Base-by-base conservation (phyloP, 1,140 invertebrate species). In the Holcopasites calliopsidis region DNA sequence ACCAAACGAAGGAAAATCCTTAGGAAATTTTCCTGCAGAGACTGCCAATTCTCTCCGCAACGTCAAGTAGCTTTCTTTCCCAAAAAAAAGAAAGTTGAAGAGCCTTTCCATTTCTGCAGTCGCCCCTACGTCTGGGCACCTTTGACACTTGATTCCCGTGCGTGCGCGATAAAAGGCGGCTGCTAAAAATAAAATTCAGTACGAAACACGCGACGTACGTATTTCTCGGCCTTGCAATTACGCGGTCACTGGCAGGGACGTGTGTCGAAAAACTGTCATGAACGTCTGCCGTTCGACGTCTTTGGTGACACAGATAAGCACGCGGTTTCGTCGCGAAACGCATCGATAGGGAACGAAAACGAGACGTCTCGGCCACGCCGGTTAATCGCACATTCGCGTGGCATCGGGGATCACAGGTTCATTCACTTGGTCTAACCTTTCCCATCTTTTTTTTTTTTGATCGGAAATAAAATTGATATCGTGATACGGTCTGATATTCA, bases 121-220 rank as follows among this genome's bases (percentile, higher is more conserved):
- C 21, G 3, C 23, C 10, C 6, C 28, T 31, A 18, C 55, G 57
- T 40, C 40, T 13, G 13, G 44, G 26, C 13, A 23, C 35, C 11
- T 54, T 21, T 40, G 28, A 58, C 38, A 52, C 44, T n/a, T 38
- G 61, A 65, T 58, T 52, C 23, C 23, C 52, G 26, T 3, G 16
- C n/a, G 47, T 0, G 10, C 10, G 13, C 26, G 75, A 73, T 77
- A 80, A 72, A 66, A 3, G 13, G 23, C 23, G 3, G 18, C 5
- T 1, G 42, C 38, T 31, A 73, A 77, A 77, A 77, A 80, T 69
- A 74, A 47, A 23, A 16, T 11, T 44, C 44, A 13, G 57, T 54
- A 26, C 50, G 23, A 69, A 77, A 44, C 58, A 16, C 57, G 47
- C 42, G 47, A 33, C 23, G 23, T n/a, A n/a, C n/a, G n/a, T 26